Conservation (phyloP, 2,797 vertebrate species). For the Pempheris klunzingeri region DNA sequence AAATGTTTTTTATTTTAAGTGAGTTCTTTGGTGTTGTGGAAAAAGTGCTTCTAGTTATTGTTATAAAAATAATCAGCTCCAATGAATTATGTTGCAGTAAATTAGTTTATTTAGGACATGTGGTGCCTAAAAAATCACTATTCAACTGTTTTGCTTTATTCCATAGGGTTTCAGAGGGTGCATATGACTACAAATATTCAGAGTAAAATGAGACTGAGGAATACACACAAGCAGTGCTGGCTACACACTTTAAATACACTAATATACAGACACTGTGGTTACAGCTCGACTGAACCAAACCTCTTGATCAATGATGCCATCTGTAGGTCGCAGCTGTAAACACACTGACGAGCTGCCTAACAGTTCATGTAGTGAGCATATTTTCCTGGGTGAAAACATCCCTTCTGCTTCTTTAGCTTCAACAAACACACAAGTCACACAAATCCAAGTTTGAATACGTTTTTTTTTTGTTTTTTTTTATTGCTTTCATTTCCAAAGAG, state of each 20-base stretch:
- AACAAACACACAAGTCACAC: conserved; percentile 45
- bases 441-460: conserved; percentile 65
- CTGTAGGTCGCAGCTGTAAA: conserved; percentile 65
- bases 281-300: neutral
- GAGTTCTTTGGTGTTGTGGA: neutral
- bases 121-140: neutral
- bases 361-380: neutral
- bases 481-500: conserved; percentile 88
- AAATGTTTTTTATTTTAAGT: neutral
- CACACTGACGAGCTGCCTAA: neutral
- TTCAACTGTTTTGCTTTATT: neutral
- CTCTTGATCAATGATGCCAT: conserved; percentile 61
- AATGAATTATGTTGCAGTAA: neutral
- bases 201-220: neutral
- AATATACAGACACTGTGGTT: neutral
- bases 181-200: neutral
- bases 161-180: no score
- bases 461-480: conserved; percentile 81
- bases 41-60: neutral
- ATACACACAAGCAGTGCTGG: neutral
- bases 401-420: neutral
- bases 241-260: neutral
- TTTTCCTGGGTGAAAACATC: neutral
- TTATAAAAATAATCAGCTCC: neutral
- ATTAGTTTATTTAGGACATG: neutral